Evolutionary conservation across 2,797 vertebrate genomes (phyloP), one percentile per base, ranked within the genome.

Genomic region (Toxotes lorentzi): DNA sequence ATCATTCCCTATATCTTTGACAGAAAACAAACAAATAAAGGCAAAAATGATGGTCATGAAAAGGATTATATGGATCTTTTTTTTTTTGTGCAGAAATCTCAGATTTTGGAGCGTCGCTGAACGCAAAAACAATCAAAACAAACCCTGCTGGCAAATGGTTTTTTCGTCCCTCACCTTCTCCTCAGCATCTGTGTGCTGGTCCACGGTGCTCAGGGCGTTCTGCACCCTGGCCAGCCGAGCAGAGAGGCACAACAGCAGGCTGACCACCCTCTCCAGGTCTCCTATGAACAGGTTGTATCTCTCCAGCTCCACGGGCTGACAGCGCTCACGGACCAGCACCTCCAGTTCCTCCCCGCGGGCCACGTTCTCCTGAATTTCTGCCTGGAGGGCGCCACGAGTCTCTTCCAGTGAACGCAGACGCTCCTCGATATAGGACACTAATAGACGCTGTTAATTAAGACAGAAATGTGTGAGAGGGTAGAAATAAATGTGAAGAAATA

Each of bases 191-290:
- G 94, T 94, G 48, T 87, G 88, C 13, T 96, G 80, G 17, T 96
- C 95, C 1, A 93, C 85, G 19, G 93, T 95, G 88, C 94, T 96
- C 85, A 99, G 90, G 59, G 98, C 97, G 0, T 96, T 95, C 79
- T 96, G 96, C 2, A 99, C 97, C 0, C 98, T 94, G 78, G 95
- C 96, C 2, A 99, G 95, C 51, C 98, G 96, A 48, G 96, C 96
- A 4, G 97, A 97, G 62, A 99, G 89, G 75, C 97, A 97, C 73
- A 99, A 91, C 85, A 99, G 84, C 83, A 99, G 96, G 89, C 91
- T 98, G 66, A 99, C 92, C n/a, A 99, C 98, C 5, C 97, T 96
- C 93, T 99, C 97, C 88, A 99, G 90, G 92, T 99, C 98, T 0
- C 95, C 96, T 0, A 99, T 94, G 92, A 99, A 99, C 83, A 96